Evolutionary conservation across 2,113 vertebrate species (phyloP).

Genomic region (Salvelinus namaycush): DNA sequence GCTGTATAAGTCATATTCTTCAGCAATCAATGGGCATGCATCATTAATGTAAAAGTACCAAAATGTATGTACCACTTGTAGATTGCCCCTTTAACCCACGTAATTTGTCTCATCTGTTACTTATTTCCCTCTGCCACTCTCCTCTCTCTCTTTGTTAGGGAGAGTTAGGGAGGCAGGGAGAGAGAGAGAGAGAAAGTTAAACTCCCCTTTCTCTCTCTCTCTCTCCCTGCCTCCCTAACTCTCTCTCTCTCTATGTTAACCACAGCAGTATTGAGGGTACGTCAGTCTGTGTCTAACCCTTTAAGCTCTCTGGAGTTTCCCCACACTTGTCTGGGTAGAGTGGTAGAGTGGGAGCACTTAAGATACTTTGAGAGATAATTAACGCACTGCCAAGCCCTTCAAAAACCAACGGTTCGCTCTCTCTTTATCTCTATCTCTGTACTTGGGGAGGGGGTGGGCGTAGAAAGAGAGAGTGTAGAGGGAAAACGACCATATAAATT

Average conservation of each 20-base stretch:
- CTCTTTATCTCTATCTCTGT: background rate
- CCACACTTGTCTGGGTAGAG: constrained; percentile 10
- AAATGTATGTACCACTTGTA: too few relatives aligned
- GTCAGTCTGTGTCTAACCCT: background rate
- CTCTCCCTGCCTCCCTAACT: too few relatives aligned
- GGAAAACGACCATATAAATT: background rate
- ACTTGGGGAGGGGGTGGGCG: background rate
- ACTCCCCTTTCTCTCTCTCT: background rate
- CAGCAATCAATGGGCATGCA: too few relatives aligned
- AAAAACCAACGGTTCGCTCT: constrained; percentile 10
- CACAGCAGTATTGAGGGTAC: too few relatives aligned
- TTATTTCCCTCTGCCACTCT: too few relatives aligned
- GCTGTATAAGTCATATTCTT: too few relatives aligned
- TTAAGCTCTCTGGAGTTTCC: constrained; percentile 24
- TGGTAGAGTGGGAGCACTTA: constrained; percentile 29
- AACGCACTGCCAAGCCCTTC: constrained; percentile 25
- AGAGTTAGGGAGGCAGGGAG: too few relatives aligned
- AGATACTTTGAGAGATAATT: constrained; percentile 49
- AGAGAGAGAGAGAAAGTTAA: too few relatives aligned
- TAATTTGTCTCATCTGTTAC: too few relatives aligned
- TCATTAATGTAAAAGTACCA: too few relatives aligned
- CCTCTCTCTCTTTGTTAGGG: background rate
- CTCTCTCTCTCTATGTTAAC: too few relatives aligned
- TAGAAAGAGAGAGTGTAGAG: background rate
- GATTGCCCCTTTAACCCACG: too few relatives aligned